These are phyloP conservation scores for Agelastica alni DNA, from an alignment of 2,888 invertebrate species.

Conservation along the genomic window DNA sequence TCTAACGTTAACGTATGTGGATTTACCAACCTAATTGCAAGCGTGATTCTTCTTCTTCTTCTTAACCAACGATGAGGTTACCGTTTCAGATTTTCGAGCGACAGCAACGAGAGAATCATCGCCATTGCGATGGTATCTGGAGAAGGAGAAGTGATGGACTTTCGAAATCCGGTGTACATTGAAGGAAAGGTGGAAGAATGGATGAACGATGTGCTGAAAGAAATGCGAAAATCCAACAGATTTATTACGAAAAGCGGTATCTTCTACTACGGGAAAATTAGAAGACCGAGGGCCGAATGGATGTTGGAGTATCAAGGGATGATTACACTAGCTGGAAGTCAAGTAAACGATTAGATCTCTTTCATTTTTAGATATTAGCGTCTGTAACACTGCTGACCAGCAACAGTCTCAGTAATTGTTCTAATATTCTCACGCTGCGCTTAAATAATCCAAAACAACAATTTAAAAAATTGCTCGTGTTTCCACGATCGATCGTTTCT, in stretches of 20 bases:
- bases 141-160: conserved; percentile 88
- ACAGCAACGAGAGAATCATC: conserved; percentile 67
- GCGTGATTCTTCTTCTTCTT: too few species aligned
- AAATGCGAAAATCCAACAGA: conserved; percentile 84
- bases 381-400: too few species aligned
- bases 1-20: too few species aligned
- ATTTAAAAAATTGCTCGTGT: too few species aligned
- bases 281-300: conserved; percentile 76
- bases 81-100: conserved; percentile 60
- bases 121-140: conserved; percentile 85
- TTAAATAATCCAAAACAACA: too few species aligned
- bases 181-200: conserved; percentile 88
- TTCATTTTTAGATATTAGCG: too few species aligned
- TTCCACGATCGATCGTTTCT: too few species aligned
- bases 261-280: conserved; percentile 81
- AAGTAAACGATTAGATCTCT: conserved; percentile 96
- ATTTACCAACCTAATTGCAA: too few species aligned
- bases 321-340: conserved; percentile 71
- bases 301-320: conserved; percentile 84
- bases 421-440: too few species aligned
- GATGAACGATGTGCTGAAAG: conserved; percentile 84
- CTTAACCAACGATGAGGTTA: too few species aligned
- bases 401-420: too few species aligned
- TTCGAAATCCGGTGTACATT: conserved; percentile 69
- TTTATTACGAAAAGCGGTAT: conserved; percentile 86